Conservation (phyloP, 2,797 vertebrate species). For the Mus spretus region DNA sequence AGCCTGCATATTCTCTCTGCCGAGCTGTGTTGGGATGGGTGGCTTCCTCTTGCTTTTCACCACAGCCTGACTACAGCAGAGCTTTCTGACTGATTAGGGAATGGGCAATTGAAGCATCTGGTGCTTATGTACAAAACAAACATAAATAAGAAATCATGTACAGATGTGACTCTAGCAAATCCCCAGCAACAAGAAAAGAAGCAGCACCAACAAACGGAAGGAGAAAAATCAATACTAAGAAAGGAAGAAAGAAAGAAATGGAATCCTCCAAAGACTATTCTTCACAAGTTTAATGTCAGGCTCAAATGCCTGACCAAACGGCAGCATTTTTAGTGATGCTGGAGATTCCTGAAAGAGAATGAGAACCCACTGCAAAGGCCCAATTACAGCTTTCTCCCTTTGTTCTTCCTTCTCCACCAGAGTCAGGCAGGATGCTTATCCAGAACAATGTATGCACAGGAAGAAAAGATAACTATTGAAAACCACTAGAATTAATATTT, state of each 20-base stretch:
- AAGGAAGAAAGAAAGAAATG: constrained; percentile 50
- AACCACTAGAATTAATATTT: not conserved
- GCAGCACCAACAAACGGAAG: constrained; percentile 54
- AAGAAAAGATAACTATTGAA: not conserved
- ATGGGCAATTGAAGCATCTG: constrained; percentile 68
- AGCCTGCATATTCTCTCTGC: not conserved
- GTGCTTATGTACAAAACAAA: constrained; percentile 80
- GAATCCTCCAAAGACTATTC: constrained; percentile 43
- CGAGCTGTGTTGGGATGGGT: not conserved
- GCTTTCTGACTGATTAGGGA: constrained; percentile 30
- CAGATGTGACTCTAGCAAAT: constrained; percentile 73
- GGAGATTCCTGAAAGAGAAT: constrained; percentile 8
- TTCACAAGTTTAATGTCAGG: constrained; percentile 70
- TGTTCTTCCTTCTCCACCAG: not conserved
- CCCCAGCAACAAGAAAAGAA: constrained; percentile 63
- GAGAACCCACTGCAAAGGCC: not conserved
- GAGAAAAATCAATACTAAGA: constrained; percentile 73
- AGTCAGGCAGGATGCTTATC: not conserved
- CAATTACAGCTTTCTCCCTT: not conserved
- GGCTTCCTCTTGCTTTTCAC: not conserved
- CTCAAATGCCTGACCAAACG: constrained; percentile 50
- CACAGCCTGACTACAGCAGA: not conserved
- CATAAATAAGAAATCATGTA: constrained; percentile 81
- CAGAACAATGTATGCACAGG: not conserved
- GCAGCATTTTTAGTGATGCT: constrained; percentile 10